These are phyloP conservation scores for Diarsia rubi DNA, from an alignment of 2,888 invertebrate genomes.

Conservation along the genomic window DNA sequence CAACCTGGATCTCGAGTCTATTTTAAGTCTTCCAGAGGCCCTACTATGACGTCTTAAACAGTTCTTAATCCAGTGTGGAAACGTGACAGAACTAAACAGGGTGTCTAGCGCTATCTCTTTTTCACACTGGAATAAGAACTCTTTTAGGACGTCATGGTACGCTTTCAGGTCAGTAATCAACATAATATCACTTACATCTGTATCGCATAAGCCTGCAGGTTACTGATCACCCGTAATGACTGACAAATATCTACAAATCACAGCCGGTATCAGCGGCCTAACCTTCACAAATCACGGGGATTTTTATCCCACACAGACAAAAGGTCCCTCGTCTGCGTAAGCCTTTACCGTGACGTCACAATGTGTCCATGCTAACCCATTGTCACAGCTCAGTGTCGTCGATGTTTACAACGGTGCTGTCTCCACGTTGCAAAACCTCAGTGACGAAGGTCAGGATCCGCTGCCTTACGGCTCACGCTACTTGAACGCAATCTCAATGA, in stretches of 20 bases:
- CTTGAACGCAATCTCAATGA: constrained; percentile 68
- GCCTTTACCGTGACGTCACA: constrained; percentile 24
- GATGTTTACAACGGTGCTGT: constrained; percentile 32
- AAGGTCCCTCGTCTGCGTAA: not conserved
- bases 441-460: constrained; percentile 67
- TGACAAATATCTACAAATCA: not conserved
- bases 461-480: constrained; percentile 49
- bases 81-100: too few relatives aligned
- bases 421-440: constrained; percentile 53
- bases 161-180: too few relatives aligned
- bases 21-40: too few relatives aligned
- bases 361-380: constrained; percentile 28
- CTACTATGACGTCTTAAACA: too few relatives aligned
- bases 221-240: not conserved
- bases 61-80: too few relatives aligned
- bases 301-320: not conserved
- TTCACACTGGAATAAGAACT: too few relatives aligned
- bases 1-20: too few relatives aligned
- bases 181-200: too few relatives aligned
- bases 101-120: too few relatives aligned
- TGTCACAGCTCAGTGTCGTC: constrained; percentile 29
- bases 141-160: too few relatives aligned
- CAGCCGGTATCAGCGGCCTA: not conserved
- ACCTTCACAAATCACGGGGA: not conserved
- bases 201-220: not conserved